Evolutionary conservation across 2,888 invertebrate genomes (phyloP).

Genomic region (Philereme transversata): DNA sequence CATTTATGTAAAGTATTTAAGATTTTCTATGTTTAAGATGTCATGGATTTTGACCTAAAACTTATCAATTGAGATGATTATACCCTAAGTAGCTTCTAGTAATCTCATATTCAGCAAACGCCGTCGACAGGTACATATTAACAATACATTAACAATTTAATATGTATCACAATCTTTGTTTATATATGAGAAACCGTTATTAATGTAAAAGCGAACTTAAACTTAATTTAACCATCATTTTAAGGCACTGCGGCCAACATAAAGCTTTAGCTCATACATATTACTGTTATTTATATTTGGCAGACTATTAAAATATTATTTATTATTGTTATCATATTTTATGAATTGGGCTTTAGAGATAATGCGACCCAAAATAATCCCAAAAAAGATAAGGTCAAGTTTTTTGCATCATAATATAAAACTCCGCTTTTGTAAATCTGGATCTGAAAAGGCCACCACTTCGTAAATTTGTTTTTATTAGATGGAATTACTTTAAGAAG

Average conservation of each 20-base stretch:
- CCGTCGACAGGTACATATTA: slow-evolving; percentile 36
- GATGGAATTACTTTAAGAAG: no score
- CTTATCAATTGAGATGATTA: slow-evolving; percentile 49
- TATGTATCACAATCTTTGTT: slow-evolving; percentile 29
- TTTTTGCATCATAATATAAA: no score
- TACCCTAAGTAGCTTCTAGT: slow-evolving; percentile 34
- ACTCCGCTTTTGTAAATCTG: no score
- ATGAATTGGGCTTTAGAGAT: no score
- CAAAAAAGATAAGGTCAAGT: no score
- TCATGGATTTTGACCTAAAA: slow-evolving; percentile 1
- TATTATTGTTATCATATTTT: no score
- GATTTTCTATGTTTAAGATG: neutral
- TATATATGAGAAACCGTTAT: slow-evolving; percentile 24
- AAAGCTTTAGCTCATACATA: slow-evolving; percentile 1
- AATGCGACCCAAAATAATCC: no score
- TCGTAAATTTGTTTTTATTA: no score
- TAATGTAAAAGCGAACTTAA: slow-evolving; percentile 40
- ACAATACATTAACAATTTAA: slow-evolving; percentile 34
- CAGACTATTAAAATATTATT: no score
- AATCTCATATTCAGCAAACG: slow-evolving; percentile 39
- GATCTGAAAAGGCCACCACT: no score
- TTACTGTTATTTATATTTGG: no score
- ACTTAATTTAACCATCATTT: slow-evolving; percentile 15
- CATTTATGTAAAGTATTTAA: neutral
- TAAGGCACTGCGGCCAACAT: slow-evolving; percentile 26